Evolutionary conservation across 2,113 vertebrate genomes (phyloP), one percentile per base, ranked within the genome.

Genomic region (Zingel zingel): DNA sequence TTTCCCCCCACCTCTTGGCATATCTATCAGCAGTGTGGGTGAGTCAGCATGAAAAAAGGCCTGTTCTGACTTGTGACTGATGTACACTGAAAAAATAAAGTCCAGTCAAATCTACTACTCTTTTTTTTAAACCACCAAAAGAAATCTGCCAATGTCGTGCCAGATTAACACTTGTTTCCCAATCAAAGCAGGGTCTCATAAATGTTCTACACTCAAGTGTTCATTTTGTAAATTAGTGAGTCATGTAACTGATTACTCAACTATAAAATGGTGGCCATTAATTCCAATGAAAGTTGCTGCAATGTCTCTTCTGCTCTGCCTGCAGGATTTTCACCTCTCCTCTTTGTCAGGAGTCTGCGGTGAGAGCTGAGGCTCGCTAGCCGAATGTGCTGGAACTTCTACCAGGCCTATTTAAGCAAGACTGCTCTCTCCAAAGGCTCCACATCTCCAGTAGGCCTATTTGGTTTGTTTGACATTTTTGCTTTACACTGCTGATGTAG

Each of bases 1-100:
- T 62, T 71, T 66, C 57, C 56, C 39, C 77, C 57, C 63, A 25
- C 23, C 74, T 43, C 15, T 59, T 57, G 50, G 43, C 18, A 58
- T 45, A 69, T 79, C 0, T 39, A 76, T 82, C 58, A 62, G 30
- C 76, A 59, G 33, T 71, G 43, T 19, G 45, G 58, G 47, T 88
- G 91, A 93, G 74, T 90, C 85, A 90, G 70, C 43, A 33, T 27
- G 62, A 58, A 43, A 10, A 57, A 56, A 67, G 4, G 82, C 85
- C 36, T 92, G 88, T 85, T 81, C 63, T 25, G 79, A 84, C 91
- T 81, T 77, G 89, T 76, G n/a, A 63, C 43, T 79, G 81, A 69
- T 16, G 19, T 3, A 27, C 47, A 47, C 62, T 79, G 4, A 12
- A 74, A 59, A 74, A 83, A 33, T 27, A 27, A 27, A 27, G n/a